Evolutionary conservation across 2,888 invertebrate species (phyloP), one percentile per base, ranked within the genome.

Genomic region (Platycheirus albimanus): DNA sequence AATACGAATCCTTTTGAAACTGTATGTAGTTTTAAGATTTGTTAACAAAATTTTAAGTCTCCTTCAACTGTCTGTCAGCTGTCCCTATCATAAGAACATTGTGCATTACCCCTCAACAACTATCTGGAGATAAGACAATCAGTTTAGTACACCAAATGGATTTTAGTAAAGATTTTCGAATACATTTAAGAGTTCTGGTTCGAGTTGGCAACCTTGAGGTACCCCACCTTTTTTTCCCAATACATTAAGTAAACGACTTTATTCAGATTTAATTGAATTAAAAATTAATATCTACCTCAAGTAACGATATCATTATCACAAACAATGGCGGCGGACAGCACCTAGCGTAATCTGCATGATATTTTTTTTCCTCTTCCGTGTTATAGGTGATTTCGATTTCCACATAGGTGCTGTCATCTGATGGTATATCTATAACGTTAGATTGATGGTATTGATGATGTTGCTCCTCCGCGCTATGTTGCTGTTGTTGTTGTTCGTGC

Each of bases 301-400:
- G 93, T 87, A 98, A 93, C 77, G 98, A 98, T 91, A 98, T 95
- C 90, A 96, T 94, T 87, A 98, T 95, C 89, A 98, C 96, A 92
- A 98, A 98, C 85, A 97, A 93, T 19, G 98, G 98, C 80, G 98
- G 98, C 63, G 98, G 98, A 90, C 97, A 97, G 92, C 97, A 98
- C 84, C 95, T 96, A 92, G 97, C 97, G 90, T 96, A 94, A 92
- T 97, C 97, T 86, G 97, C 97, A 92, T 97, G 97, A 91, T 97
- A 98, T 91, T 97, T 97, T 69, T 80, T 77, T 56, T 86, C 85
- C 36, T 80, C 78, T 47, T 79, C 84, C 66, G 84, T 75, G 54
- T 74, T 84, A 17, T 84, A 84, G 52, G 84, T 84, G 49, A 80
- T 80, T 51, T 71, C 84, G 58, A 85, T 71, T 63, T 80, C 78